Conservation (phyloP, 2,797 vertebrate species). For the Aselliscus stoliczkanus region DNA sequence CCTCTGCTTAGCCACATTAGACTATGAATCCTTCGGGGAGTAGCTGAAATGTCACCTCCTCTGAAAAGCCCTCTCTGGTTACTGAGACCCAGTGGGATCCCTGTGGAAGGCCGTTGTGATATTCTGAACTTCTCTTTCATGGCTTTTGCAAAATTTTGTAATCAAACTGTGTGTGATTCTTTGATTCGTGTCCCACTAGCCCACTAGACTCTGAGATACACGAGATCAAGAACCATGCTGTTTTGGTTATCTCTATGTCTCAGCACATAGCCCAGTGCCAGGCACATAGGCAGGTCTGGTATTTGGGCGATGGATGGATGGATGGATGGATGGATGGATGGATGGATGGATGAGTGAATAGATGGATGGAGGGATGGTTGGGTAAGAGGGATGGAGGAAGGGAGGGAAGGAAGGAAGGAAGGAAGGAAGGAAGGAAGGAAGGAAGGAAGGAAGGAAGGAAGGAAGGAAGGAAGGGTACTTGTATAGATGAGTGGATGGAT, state of each 20-base stretch:
- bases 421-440: background rate
- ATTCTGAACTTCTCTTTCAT: background rate
- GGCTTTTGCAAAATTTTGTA: background rate
- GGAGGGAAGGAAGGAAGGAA: background rate
- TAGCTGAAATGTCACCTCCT: background rate
- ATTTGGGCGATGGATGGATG: background rate
- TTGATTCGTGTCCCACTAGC: background rate
- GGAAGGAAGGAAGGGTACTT: background rate
- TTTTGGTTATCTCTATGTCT: background rate
- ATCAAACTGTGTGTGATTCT: background rate
- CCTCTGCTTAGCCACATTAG: background rate
- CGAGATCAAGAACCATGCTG: background rate
- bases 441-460: background rate
- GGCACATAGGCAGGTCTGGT: background rate
- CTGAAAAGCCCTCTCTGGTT: background rate
- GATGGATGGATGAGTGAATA: too few species aligned
- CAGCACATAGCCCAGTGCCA: background rate
- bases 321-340: too few species aligned
- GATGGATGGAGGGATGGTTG: background rate
- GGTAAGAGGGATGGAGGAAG: background rate
- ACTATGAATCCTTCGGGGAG: background rate
- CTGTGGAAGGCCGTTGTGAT: background rate
- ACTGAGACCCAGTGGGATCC: too few species aligned
- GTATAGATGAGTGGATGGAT: background rate
- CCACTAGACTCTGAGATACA: background rate